phyloP scores from a whole-genome alignment of 1,140 invertebrate species.

The Drosophila punjabiensis region DNA sequence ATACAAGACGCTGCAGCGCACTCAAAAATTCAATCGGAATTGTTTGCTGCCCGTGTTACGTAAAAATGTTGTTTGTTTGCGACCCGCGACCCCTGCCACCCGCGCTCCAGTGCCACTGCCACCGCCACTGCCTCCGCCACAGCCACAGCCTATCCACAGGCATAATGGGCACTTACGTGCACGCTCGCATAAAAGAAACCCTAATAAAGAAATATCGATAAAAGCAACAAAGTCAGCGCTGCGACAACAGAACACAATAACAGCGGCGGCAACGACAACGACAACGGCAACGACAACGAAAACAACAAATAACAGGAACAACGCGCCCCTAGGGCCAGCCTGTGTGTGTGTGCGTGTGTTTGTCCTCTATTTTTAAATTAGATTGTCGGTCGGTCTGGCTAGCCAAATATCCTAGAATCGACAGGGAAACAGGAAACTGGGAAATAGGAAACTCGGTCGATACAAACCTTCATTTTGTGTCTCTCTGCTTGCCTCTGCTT shows the following conservation, averaged over 20 bases:
- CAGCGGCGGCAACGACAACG: constrained; percentile 20
- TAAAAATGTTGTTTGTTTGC: constrained; percentile 57
- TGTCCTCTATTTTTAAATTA: constrained; percentile 67
- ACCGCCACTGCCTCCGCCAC: background rate
- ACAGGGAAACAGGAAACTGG: constrained; percentile 3
- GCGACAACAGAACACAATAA: constrained; percentile 26
- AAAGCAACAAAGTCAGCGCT: constrained; percentile 56
- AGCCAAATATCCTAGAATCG: constrained; percentile 27
- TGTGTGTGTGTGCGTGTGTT: constrained; percentile 11
- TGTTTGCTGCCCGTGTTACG: constrained; percentile 64
- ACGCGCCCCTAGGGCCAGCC: constrained; percentile 23
- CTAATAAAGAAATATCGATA: constrained; percentile 83
- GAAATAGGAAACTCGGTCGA: background rate
- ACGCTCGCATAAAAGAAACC: constrained; percentile 81
- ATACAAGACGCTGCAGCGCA: background rate
- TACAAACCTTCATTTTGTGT: constrained; percentile 18
- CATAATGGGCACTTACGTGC: constrained; percentile 77
- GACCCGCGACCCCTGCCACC: constrained; percentile 1
- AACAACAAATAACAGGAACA: constrained; percentile 41
- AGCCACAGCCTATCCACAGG: constrained; percentile 8
- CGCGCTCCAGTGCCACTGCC: background rate
- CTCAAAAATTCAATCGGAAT: constrained; percentile 61
- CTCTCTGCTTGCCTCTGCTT: constrained; percentile 55
- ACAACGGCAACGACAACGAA: background rate
- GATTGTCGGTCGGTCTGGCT: constrained; percentile 26